Evolutionary conservation across 2,113 vertebrate species (phyloP), one percentile per base, ranked within the genome.

Genomic region (Anser brachyrhynchus): DNA sequence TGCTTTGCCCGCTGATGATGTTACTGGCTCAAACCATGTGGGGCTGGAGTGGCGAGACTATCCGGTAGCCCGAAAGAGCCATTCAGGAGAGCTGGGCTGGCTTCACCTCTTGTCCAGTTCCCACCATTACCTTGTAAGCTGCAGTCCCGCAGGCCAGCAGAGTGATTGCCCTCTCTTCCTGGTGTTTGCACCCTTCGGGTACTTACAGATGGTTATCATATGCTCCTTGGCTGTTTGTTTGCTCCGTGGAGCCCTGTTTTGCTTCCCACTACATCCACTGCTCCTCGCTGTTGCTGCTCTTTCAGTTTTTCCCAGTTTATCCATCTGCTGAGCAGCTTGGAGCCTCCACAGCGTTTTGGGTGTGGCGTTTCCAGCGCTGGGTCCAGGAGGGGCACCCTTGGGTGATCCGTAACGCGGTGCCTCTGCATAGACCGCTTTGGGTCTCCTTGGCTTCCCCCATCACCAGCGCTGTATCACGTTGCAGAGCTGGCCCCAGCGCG

Each of bases 391-490:
- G 81, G 84, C 83, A 55, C 89, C 79, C 92, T 95, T 37, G 5
- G 75, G 65, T 64, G 52, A 29, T 95, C 84, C 81, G 92, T 95
- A 96, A 96, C 4, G 4, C 55, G 87, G 89, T 84, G 66, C 91
- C 84, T 73, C 84, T 93, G 66, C 91, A 59, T 18, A 35, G 84
- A 33, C 66, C 44, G 41, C 72, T 74, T 91, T 94, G 95, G 84
- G 37, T 89, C 83, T 95, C 78, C 88, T 95, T 95, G 92, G 93
- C 93, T 95, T 97, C 54, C 93, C 91, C 87, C 69, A 78, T 89
- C 55, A 64, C 89, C 80, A 85, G 1, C 35, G n/a, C 35, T 49
- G 65, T 94, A 91, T 96, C 73, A 1, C 28, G 44, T 96, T 96
- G 91, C 97, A 89, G 62, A 71, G 43, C 7, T 93, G 39, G 94